These are phyloP conservation scores for Mesocentrotus franciscanus DNA, from an alignment of 53 echinoderm and acorn worm species.

Conservation along the genomic window DNA sequence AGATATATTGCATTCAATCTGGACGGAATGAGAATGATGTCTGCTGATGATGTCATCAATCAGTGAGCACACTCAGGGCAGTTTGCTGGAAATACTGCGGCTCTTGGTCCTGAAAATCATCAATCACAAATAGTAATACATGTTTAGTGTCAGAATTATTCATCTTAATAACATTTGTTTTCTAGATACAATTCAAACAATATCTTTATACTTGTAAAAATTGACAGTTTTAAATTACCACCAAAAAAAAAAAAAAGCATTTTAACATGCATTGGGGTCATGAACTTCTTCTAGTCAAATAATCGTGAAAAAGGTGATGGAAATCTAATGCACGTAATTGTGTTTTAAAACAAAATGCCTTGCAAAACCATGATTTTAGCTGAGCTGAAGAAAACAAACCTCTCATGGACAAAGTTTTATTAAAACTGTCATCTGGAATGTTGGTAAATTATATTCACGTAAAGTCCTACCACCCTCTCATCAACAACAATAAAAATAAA, in stretches of 20 bases:
- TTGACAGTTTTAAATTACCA: not conserved
- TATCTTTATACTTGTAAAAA: not conserved
- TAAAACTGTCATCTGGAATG: too few relatives aligned
- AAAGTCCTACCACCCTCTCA: too few relatives aligned
- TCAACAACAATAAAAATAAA: too few relatives aligned
- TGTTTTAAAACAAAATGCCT: too few relatives aligned
- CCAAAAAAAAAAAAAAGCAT: not conserved
- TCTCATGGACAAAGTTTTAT: too few relatives aligned
- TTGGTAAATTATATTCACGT: too few relatives aligned
- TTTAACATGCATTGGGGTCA: not conserved
- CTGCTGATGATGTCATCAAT: not conserved
- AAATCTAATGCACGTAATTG: too few relatives aligned
- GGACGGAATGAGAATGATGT: conserved; percentile 31
- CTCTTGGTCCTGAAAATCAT: conserved; percentile 43
- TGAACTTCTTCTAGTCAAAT: not conserved
- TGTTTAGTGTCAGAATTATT: not conserved
- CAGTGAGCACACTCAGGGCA: conserved; percentile 18
- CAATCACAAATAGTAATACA: not conserved
- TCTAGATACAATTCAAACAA: not conserved
- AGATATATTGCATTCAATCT: not conserved
- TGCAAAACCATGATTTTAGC: too few relatives aligned
- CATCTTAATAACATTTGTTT: not conserved
- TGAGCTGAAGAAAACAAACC: too few relatives aligned
- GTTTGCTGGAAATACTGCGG: conserved; percentile 33
- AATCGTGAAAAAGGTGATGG: too few relatives aligned